Conservation (phyloP, 2,797 vertebrate genomes). For the Rhabdophis nuchalis region DNA sequence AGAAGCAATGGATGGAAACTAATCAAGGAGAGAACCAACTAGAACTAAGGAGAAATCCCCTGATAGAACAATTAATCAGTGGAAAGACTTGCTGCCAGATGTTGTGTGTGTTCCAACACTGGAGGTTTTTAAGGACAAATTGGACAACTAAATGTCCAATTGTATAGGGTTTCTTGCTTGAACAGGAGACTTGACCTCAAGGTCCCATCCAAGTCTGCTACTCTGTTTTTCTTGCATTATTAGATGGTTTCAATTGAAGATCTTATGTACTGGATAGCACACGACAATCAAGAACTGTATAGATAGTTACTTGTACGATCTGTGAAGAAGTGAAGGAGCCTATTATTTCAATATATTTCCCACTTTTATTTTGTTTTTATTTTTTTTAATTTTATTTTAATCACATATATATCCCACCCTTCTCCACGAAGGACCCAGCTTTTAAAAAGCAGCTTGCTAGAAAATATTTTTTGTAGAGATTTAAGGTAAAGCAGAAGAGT, state of each 20-base stretch:
- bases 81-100: neutral
- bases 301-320: neutral
- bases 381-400: no score
- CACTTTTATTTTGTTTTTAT: neutral
- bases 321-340: neutral
- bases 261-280: neutral
- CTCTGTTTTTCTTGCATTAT: neutral
- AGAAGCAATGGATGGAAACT: neutral
- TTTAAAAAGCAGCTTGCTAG: neutral
- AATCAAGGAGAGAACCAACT: neutral
- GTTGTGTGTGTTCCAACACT: neutral
- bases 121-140: neutral
- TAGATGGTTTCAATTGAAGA: neutral
- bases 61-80: neutral
- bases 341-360: neutral
- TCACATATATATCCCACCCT: no score
- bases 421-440: no score
- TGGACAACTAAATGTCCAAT: neutral
- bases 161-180: neutral
- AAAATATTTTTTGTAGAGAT: neutral
- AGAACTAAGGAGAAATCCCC: neutral
- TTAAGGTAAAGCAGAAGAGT: neutral
- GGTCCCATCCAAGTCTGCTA: no score
- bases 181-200: neutral
- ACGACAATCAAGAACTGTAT: neutral